These are phyloP conservation scores for Equus przewalskii DNA, from an alignment of 2,113 vertebrate genomes.

Conservation along the genomic window DNA sequence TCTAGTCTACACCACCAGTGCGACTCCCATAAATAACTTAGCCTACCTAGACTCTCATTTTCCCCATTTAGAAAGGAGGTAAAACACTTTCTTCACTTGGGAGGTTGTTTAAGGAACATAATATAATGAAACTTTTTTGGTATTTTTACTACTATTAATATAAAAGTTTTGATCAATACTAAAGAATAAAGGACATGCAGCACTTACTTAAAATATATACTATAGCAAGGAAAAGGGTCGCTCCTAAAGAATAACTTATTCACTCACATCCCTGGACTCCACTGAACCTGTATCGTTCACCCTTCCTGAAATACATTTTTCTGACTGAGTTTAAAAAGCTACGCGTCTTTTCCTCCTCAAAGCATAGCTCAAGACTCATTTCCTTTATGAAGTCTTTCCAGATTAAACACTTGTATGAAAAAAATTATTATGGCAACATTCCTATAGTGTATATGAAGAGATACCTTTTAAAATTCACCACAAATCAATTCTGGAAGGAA, in stretches of 20 bases:
- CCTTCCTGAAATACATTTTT: background rate
- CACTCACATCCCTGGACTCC: background rate
- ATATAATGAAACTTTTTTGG: background rate
- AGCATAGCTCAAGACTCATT: background rate
- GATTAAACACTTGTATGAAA: background rate
- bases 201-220: background rate
- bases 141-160: background rate
- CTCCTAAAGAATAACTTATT: background rate
- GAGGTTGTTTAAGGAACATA: background rate
- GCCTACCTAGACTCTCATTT: background rate
- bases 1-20: accelerated
- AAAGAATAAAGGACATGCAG: background rate
- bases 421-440: background rate
- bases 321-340: background rate
- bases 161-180: background rate
- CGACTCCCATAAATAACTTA: background rate
- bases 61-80: background rate
- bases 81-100: background rate
- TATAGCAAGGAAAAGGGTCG: background rate
- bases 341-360: background rate
- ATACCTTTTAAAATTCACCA: conserved; percentile 32
- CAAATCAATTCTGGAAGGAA: background rate
- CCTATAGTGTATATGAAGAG: background rate
- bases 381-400: background rate
- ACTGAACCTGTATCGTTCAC: background rate